Base-by-base conservation (phyloP, 2,113 vertebrate species). In the Laterallus jamaicensis region DNA sequence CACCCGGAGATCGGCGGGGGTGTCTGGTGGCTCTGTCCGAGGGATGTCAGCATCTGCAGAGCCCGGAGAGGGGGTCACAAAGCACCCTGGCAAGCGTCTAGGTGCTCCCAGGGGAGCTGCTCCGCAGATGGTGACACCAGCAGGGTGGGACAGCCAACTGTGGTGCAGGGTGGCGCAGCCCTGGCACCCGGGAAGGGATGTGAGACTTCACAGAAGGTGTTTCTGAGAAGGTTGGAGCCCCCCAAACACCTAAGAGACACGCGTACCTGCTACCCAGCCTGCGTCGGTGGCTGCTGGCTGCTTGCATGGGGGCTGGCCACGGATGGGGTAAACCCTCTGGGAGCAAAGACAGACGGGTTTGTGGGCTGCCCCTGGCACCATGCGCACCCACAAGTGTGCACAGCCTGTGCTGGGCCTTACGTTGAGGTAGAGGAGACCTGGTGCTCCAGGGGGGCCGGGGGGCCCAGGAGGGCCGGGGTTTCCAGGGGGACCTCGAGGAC, bases 341-440 rank as follows among this genome's bases (percentile, higher is more conserved):
- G 93, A 95, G 24, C 32, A 96, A 71, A 93, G 50, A 83, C 26
- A 84, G 68, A 84, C 6, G 2, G 73, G 40, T 76, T 85, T 47
- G 29, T 5, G 20, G 29, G n/a, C 14, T 32, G 59, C 26, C 11
- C 5, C 37, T 56, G 2, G 5, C 35, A 47, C 88, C 14, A 4
- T 9, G 81, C 87, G n/a, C 0, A 0, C 28, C 60, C 75, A 58
- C 60, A 32, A 2, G 0, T 3, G 44, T 60, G 69, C 64, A 28
- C 70, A 84, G 58, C 31, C 84, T 3, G 1, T 2, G 13, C 78
- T 49, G 66, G 16, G 8, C 71, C 97, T 97, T 96, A 98, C 97
- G 0, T 97, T 98, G 82, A 97, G 8, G 80, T 97, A 98, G 73
- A 97, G 83, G n/a, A 97, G 79, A n/a, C 97, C 97, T 12, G 97